A percentile compares a stretch with the other conserved stretches of the same genome.
Conservation (phyloP, 2,888 invertebrate genomes). For the Panorpa germanica region DNA sequence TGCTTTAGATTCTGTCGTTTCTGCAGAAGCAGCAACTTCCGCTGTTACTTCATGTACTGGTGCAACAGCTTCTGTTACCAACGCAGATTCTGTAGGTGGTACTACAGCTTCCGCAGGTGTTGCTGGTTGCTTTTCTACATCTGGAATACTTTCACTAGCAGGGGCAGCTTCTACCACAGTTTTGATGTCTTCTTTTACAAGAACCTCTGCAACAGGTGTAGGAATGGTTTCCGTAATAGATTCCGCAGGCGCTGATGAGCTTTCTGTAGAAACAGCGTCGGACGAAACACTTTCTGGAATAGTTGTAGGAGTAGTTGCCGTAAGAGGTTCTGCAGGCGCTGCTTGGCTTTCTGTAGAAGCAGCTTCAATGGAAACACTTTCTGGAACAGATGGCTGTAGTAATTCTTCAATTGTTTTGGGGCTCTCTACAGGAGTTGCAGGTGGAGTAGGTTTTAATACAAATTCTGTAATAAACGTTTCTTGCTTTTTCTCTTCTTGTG, state of each 20-base stretch:
- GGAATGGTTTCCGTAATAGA: slow-evolving; percentile 2
- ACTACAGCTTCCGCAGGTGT: slow-evolving; percentile 12
- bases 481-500: slow-evolving; percentile 1
- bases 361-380: slow-evolving; percentile 16
- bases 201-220: too few relatives aligned
- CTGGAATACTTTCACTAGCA: slow-evolving; percentile 3
- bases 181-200: slow-evolving; percentile 2
- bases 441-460: slow-evolving; percentile 6
- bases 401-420: slow-evolving; percentile 6
- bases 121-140: too few relatives aligned
- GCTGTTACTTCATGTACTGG: slow-evolving; percentile 7
- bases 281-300: slow-evolving; percentile 14
- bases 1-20: slow-evolving; percentile 3
- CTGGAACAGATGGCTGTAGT: slow-evolving; percentile 12
- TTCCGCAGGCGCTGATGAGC: slow-evolving; percentile 9
- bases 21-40: slow-evolving; percentile 7
- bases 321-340: slow-evolving; percentile 14
- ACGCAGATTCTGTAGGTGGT: slow-evolving; percentile 7
- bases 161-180: slow-evolving; percentile 11
- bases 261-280: slow-evolving; percentile 14
- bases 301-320: slow-evolving; percentile 12
- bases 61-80: slow-evolving; percentile 1
- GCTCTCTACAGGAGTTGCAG: slow-evolving; percentile 8
- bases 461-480: slow-evolving; percentile 7
- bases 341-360: slow-evolving; percentile 16